Evolutionary conservation across 2,113 vertebrate species (phyloP).

Genomic region (Platanista minor): DNA sequence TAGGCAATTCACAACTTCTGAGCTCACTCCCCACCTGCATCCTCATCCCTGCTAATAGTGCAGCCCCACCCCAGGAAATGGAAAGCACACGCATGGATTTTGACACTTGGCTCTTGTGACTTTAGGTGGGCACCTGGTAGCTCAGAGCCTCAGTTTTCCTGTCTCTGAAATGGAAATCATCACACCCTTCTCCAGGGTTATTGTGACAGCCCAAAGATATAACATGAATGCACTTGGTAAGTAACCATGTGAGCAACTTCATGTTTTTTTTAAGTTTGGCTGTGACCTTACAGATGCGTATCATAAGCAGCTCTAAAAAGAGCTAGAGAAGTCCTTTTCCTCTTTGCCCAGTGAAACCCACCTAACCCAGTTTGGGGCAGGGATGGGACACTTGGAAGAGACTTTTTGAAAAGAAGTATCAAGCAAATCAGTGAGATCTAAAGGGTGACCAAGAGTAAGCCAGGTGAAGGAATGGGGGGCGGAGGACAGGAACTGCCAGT

Average conservation of each 20-base stretch:
- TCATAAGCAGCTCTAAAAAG: not conserved
- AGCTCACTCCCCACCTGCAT: rapidly evolving
- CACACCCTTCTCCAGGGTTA: not conserved
- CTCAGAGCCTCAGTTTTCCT: not conserved
- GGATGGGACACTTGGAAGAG: not conserved
- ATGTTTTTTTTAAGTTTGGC: not conserved
- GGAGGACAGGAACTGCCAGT: not conserved
- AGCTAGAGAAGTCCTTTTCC: not conserved
- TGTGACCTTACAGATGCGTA: rapidly evolving
- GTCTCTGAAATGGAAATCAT: not conserved
- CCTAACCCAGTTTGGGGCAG: not conserved
- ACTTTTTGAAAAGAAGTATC: not conserved
- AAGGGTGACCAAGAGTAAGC: too few species aligned
- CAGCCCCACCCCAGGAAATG: not conserved
- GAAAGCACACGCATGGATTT: not conserved
- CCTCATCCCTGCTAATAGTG: not conserved
- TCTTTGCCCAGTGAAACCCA: not conserved
- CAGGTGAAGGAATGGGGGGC: not conserved
- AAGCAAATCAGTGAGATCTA: not conserved
- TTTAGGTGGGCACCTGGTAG: not conserved
- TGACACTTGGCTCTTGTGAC: not conserved
- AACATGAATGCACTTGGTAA: not conserved
- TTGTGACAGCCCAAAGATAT: not conserved
- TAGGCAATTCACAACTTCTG: not conserved
- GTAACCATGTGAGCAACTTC: rapidly evolving